Conservation (phyloP, 2,888 invertebrate species). For the Penaeus monodon region DNA sequence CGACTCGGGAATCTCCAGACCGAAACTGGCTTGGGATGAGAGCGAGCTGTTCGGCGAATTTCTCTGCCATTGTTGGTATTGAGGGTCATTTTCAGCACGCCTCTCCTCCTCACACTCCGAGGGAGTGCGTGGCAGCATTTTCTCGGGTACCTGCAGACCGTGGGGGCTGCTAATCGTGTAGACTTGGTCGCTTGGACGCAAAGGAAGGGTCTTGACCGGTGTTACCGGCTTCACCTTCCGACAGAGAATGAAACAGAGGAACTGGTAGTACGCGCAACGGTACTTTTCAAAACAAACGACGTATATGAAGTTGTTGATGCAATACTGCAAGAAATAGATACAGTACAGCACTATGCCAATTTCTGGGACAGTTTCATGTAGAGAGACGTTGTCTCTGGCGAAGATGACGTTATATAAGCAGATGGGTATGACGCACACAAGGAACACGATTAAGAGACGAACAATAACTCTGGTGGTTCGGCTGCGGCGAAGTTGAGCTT, state of each 20-base stretch:
- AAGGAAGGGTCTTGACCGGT: not conserved
- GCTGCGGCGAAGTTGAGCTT: conserved; percentile 52
- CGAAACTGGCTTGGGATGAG: not conserved
- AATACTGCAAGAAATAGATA: conserved; percentile 63
- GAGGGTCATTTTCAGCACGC: not conserved
- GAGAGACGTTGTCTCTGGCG: not conserved
- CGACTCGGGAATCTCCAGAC: not conserved
- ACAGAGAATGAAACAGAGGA: conserved; percentile 32
- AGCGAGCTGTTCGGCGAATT: conserved; percentile 1
- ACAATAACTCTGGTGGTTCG: conserved; percentile 59
- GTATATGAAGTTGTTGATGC: conserved; percentile 64
- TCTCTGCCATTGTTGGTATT: not conserved
- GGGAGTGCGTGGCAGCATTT: conserved; percentile 8
- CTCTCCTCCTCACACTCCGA: conserved; percentile 51
- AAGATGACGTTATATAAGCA: conserved; percentile 59
- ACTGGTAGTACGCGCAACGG: conserved; percentile 55
- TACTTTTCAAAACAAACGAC: conserved; percentile 56
- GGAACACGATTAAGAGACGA: conserved; percentile 56
- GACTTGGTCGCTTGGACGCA: conserved; percentile 1
- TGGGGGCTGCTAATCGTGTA: not conserved
- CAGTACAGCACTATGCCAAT: conserved; percentile 58
- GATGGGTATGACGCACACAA: conserved; percentile 63
- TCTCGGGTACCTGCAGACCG: not conserved
- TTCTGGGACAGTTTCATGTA: not conserved
- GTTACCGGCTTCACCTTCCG: not conserved